A percentile compares a stretch with the other conserved stretches of the same genome.
Evolutionary conservation across 2,888 invertebrate genomes (phyloP).

Genomic region (Charanyca ferruginea): DNA sequence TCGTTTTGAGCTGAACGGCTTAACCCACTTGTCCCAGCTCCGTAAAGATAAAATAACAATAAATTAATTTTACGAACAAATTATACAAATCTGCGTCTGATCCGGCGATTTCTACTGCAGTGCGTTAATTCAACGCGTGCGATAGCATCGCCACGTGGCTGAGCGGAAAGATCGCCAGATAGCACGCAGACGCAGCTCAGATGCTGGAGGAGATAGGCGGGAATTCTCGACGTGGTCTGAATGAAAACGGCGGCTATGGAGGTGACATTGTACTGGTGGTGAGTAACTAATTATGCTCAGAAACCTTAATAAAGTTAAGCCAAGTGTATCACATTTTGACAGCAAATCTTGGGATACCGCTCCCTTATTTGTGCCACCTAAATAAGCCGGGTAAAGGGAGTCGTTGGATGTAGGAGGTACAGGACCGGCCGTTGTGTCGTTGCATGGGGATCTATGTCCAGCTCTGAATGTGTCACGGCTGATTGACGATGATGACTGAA

Average conservation of each 20-base stretch:
- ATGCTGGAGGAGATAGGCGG: slow-evolving; percentile 29
- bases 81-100: slow-evolving; percentile 52
- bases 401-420: neutral
- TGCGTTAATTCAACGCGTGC: slow-evolving; percentile 55
- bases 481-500: neutral
- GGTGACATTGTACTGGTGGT: slow-evolving; percentile 10
- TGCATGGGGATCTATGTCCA: neutral
- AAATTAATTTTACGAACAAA: slow-evolving; percentile 49
- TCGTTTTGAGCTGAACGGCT: neutral
- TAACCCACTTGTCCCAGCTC: slow-evolving; percentile 24
- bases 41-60: slow-evolving; percentile 54
- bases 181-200: slow-evolving; percentile 50
- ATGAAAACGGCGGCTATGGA: slow-evolving; percentile 26
- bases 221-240: slow-evolving; percentile 17
- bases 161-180: slow-evolving; percentile 62
- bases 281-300: slow-evolving; percentile 11
- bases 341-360: too few species aligned
- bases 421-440: neutral
- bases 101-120: slow-evolving; percentile 55
- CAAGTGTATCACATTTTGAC: neutral
- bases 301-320: too few species aligned
- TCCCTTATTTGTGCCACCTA: neutral
- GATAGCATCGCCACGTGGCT: slow-evolving; percentile 54
- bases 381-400: neutral
- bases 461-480: neutral